Conservation (phyloP, 2,113 vertebrate genomes). For the Laticauda colubrina region DNA sequence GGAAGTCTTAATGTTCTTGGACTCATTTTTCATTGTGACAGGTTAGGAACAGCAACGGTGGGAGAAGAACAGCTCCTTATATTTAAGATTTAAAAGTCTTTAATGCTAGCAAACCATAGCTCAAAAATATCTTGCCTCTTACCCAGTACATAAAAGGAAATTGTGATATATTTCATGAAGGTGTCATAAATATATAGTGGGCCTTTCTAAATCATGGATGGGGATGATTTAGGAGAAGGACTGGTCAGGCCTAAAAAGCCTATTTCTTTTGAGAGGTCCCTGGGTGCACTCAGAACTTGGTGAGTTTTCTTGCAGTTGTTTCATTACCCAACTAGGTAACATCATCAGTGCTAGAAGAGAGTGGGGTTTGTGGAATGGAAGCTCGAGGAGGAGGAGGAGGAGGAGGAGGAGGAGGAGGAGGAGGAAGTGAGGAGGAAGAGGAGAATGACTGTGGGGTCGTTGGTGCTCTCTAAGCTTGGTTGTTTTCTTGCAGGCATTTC, state of each 20-base stretch:
- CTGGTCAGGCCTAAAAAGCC: background rate
- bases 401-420: too few relatives aligned
- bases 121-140: background rate
- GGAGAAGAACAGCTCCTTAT: background rate
- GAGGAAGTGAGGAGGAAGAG: too few relatives aligned
- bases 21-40: background rate
- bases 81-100: background rate
- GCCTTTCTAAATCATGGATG: background rate
- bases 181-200: background rate
- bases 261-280: background rate
- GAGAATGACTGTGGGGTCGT: too few relatives aligned
- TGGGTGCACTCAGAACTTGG: too few relatives aligned
- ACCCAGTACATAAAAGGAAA: background rate
- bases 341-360: too few relatives aligned
- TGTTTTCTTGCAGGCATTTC: background rate
- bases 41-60: slow-evolving; percentile 3
- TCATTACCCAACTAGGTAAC: background rate
- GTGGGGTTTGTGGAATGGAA: too few relatives aligned
- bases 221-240: background rate
- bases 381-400: too few relatives aligned
- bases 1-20: background rate
- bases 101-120: background rate
- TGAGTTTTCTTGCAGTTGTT: background rate
- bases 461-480: too few relatives aligned
- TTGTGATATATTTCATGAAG: background rate